Conservation (phyloP, 2,888 invertebrate genomes). For the Chaitophorus viminalis region DNA sequence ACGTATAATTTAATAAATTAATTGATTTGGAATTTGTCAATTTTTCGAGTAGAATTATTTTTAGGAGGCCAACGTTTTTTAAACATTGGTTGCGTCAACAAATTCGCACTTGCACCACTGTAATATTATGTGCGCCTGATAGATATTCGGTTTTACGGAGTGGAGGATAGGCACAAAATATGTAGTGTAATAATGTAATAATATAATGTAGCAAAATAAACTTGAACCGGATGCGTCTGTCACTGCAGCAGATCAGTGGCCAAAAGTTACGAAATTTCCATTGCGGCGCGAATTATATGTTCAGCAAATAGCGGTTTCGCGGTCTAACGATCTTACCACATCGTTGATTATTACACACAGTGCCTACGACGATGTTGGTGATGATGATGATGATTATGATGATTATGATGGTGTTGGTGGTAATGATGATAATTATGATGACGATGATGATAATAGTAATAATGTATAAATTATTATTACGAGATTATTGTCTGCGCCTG, state of each 20-base stretch:
- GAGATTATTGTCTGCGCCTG: not conserved
- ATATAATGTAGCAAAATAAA: not conserved
- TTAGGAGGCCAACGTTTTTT: too few relatives aligned
- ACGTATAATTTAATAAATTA: too few relatives aligned
- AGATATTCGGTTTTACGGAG: not conserved
- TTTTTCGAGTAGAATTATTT: too few relatives aligned
- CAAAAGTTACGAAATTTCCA: not conserved
- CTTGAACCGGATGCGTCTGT: not conserved
- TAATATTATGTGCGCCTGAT: not conserved
- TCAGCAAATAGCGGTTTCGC: slow-evolving; percentile 7
- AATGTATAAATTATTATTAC: not conserved
- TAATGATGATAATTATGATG: not conserved
- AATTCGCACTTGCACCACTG: not conserved
- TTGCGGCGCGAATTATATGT: slow-evolving; percentile 1
- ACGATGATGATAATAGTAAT: not conserved
- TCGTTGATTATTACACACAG: not conserved
- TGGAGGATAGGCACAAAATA: not conserved
- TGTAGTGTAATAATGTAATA: not conserved
- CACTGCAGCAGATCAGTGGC: not conserved
- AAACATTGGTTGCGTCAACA: too few relatives aligned
- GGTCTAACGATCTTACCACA: not conserved
- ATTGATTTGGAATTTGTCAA: too few relatives aligned
- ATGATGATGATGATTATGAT: not conserved
- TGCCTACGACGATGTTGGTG: not conserved
- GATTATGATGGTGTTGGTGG: not conserved